Conservation (phyloP, 2,888 invertebrate genomes). For the Schrankia costaestrigalis region DNA sequence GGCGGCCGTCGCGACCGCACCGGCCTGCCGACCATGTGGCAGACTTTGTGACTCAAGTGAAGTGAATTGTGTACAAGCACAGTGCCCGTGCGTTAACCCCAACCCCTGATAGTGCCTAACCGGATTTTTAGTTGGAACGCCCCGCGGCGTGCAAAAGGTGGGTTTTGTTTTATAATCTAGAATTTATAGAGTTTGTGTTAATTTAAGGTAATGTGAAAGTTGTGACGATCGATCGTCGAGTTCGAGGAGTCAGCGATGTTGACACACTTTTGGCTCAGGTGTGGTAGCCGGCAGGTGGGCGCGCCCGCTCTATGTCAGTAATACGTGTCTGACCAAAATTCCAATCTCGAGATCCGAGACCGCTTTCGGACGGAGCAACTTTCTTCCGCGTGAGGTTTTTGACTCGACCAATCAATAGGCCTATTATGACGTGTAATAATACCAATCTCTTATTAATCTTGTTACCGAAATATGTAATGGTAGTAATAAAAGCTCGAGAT, state of each 20-base stretch:
- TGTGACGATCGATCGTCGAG: slow-evolving; percentile 67
- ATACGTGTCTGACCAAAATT: slow-evolving; percentile 73
- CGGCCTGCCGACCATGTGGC: slow-evolving; percentile 71
- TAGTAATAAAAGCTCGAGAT: slow-evolving; percentile 40
- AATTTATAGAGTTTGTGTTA: slow-evolving; percentile 54
- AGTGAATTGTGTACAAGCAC: slow-evolving; percentile 72
- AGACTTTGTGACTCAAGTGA: slow-evolving; percentile 70
- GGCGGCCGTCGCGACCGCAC: slow-evolving; percentile 74
- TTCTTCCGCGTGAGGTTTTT: slow-evolving; percentile 58
- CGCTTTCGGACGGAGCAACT: slow-evolving; percentile 72
- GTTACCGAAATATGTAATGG: slow-evolving; percentile 12
- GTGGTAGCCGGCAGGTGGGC: slow-evolving; percentile 72
- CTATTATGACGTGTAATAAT: slow-evolving; percentile 12
- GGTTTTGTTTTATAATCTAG: slow-evolving; percentile 38
- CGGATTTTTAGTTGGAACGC: slow-evolving; percentile 70
- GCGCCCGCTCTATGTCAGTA: slow-evolving; percentile 63
- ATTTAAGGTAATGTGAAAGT: slow-evolving; percentile 80
- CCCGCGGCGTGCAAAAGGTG: slow-evolving; percentile 70
- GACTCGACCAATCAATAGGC: slow-evolving; percentile 12
- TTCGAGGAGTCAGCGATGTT: slow-evolving; percentile 69
- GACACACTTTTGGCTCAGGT: slow-evolving; percentile 79
- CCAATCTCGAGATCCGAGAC: slow-evolving; percentile 68
- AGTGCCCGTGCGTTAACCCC: slow-evolving; percentile 76
- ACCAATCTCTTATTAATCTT: slow-evolving; percentile 12
- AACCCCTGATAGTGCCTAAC: slow-evolving; percentile 76